Conservation (phyloP, 1,140 invertebrate species). For the Solenopsis invicta region DNA sequence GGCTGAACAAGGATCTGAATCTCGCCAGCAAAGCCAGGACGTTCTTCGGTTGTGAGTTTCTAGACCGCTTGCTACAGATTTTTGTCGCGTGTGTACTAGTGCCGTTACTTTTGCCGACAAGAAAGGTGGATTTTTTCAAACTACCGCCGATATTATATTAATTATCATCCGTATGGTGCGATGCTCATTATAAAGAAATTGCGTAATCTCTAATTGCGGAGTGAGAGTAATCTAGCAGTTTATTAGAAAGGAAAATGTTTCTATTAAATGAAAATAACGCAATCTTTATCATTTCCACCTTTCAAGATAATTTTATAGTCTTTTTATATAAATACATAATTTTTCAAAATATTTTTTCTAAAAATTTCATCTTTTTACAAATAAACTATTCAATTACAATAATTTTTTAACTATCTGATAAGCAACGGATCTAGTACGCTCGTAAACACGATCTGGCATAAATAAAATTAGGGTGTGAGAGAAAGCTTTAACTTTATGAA, state of each 20-base stretch:
- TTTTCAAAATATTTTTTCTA: background rate
- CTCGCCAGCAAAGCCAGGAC: slow-evolving; percentile 81
- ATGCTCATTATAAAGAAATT: background rate
- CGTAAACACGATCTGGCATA: slow-evolving; percentile 16
- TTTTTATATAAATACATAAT: background rate
- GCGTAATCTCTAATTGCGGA: slow-evolving; percentile 23
- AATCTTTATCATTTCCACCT: slow-evolving; percentile 5
- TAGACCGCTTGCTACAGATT: slow-evolving; percentile 62
- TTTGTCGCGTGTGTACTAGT: slow-evolving; percentile 66
- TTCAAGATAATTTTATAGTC: slow-evolving; percentile 4
- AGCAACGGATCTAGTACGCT: slow-evolving; percentile 44
- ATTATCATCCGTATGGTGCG: background rate
- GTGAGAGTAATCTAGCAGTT: slow-evolving; percentile 25
- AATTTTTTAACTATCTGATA: slow-evolving; percentile 30
- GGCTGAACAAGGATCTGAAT: slow-evolving; percentile 78
- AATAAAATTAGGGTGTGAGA: slow-evolving; percentile 31
- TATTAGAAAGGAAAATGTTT: background rate
- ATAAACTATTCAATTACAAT: background rate
- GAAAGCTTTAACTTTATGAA: slow-evolving; percentile 54
- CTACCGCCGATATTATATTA: background rate
- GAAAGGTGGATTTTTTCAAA: slow-evolving; percentile 31
- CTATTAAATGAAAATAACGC: background rate
- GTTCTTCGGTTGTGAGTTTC: slow-evolving; percentile 85
- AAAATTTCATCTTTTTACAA: background rate
- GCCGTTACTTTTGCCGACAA: slow-evolving; percentile 35